Conservation (phyloP, 1,140 invertebrate species). For the Pissodes strobi region DNA sequence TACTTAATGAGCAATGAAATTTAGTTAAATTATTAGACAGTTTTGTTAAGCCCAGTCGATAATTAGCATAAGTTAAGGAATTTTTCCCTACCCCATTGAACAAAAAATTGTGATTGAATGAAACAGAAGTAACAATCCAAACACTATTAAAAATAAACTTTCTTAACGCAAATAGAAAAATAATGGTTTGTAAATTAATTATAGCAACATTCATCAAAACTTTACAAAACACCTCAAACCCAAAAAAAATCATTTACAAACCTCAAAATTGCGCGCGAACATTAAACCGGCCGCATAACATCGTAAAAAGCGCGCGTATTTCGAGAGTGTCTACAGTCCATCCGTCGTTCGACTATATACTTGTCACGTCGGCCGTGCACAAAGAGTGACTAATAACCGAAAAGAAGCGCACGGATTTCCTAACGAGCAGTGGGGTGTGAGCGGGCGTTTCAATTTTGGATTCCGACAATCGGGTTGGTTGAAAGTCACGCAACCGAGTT, state of each 20-base stretch:
- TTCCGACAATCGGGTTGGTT: slow-evolving; percentile 46
- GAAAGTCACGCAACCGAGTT: slow-evolving; percentile 45
- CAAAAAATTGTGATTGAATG: too few relatives aligned
- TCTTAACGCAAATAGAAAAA: too few relatives aligned
- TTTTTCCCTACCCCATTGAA: too few relatives aligned
- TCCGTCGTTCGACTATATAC: not conserved
- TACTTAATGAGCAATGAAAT: too few relatives aligned
- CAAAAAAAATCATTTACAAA: slow-evolving; percentile 17
- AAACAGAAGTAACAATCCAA: too few relatives aligned
- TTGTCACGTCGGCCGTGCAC: slow-evolving; percentile 30
- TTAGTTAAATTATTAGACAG: too few relatives aligned
- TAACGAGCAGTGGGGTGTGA: slow-evolving; percentile 34
- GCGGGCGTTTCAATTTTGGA: slow-evolving; percentile 36
- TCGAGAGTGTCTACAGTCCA: not conserved
- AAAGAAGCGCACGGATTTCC: slow-evolving; percentile 32
- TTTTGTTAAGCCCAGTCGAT: too few relatives aligned
- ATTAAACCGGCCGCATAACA: not conserved
- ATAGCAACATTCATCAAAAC: not conserved
- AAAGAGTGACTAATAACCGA: slow-evolving; percentile 50
- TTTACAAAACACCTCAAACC: not conserved
- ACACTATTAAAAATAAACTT: too few relatives aligned
- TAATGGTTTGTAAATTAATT: not conserved
- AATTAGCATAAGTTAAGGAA: too few relatives aligned
- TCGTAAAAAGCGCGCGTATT: not conserved
- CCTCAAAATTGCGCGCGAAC: slow-evolving; percentile 1